Conservation (phyloP, 2,113 vertebrate genomes). For the Spilogale gracilis region DNA sequence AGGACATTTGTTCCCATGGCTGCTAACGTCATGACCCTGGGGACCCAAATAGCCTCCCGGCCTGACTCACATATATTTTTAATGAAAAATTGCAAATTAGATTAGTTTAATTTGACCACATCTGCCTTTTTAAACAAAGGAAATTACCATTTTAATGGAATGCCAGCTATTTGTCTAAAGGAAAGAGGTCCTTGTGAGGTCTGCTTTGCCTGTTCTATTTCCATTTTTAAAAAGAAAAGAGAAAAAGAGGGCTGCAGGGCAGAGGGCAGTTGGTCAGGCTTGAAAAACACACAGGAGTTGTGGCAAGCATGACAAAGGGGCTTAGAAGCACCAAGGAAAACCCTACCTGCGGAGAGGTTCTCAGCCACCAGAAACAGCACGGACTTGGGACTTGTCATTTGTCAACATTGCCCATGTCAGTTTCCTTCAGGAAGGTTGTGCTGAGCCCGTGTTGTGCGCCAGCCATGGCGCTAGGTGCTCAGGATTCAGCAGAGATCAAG, state of each 20-base stretch:
- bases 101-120: conserved; percentile 82
- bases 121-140: conserved; percentile 83
- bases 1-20: conserved; percentile 68
- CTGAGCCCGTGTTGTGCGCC: not conserved
- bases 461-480: not conserved
- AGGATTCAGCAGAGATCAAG: not conserved
- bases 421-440: not conserved
- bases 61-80: conserved; percentile 74
- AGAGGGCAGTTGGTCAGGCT: not conserved
- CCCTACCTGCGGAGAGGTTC: not conserved
- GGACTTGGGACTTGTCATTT: not conserved
- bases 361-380: not conserved
- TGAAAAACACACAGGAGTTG: not conserved
- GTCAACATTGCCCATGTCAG: rapidly evolving
- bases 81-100: conserved; percentile 83
- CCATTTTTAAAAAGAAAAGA: conserved; percentile 52
- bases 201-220: conserved; percentile 24
- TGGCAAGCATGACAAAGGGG: not conserved
- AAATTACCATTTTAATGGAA: conserved; percentile 84
- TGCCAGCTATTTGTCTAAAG: conserved; percentile 71
- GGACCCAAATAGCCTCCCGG: conserved; percentile 55
- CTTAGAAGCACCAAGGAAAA: not conserved
- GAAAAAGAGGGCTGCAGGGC: not conserved
- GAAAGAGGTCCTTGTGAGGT: conserved; percentile 59
- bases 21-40: conserved; percentile 65